phyloP scores from a whole-genome alignment of 2,888 invertebrate genomes.

The Lathronympha strigana region DNA sequence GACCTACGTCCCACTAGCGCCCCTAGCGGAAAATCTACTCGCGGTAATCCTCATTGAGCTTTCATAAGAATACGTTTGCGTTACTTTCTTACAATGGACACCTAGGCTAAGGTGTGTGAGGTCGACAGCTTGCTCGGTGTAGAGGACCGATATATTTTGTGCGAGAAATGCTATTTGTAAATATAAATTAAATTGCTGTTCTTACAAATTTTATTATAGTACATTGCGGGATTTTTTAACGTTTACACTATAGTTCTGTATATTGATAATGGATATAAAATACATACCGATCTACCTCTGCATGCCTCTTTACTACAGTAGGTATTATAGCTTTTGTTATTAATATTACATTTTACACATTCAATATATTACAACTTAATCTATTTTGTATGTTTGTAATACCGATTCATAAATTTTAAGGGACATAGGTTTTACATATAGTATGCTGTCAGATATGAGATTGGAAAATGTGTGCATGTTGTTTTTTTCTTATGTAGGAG shows the following conservation, averaged over 20 bases:
- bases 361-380: slow-evolving; percentile 52
- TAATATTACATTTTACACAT: slow-evolving; percentile 61
- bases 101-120: slow-evolving; percentile 45
- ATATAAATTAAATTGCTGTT: slow-evolving; percentile 63
- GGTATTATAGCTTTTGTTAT: slow-evolving; percentile 71
- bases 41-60: no score
- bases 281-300: slow-evolving; percentile 79
- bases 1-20: no score
- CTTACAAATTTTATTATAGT: slow-evolving; percentile 50
- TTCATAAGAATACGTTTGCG: background rate
- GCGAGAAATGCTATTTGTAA: slow-evolving; percentile 73
- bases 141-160: slow-evolving; percentile 61
- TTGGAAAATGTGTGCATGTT: slow-evolving; percentile 64
- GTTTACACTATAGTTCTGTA: slow-evolving; percentile 48
- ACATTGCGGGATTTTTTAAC: slow-evolving; percentile 54
- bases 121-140: slow-evolving; percentile 55
- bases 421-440: slow-evolving; percentile 59
- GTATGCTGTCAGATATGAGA: slow-evolving; percentile 52
- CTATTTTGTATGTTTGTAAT: slow-evolving; percentile 75
- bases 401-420: slow-evolving; percentile 57
- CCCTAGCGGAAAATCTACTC: no score
- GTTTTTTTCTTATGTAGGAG: slow-evolving; percentile 67
- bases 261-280: slow-evolving; percentile 44
- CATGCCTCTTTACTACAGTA: slow-evolving; percentile 74
- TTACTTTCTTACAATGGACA: slow-evolving; percentile 27